These are phyloP conservation scores for Porites australiensis DNA, from an alignment of 64 coral and sea anemone genomes.

Conservation along the genomic window DNA sequence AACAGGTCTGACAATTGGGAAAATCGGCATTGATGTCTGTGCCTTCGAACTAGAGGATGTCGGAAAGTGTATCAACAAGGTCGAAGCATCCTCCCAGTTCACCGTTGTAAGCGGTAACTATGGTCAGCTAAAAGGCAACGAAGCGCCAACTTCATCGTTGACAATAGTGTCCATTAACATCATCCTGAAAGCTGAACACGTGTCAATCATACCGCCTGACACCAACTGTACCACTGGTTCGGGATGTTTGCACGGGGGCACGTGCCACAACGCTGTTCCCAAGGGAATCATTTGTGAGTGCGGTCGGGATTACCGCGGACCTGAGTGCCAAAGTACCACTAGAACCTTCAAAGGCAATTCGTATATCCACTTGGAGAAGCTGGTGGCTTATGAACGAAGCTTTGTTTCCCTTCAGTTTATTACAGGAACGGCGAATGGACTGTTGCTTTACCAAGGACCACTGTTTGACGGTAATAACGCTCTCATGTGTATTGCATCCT, in stretches of 20 bases:
- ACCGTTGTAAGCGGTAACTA: conserved; percentile 89
- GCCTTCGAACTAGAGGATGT: conserved; percentile 73
- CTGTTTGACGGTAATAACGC: conserved; percentile 47
- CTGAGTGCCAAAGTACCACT: conserved; percentile 81
- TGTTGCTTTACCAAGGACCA: conserved; percentile 93
- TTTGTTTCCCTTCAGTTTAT: conserved; percentile 79
- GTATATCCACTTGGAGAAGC: conserved; percentile 80
- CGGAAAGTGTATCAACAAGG: conserved; percentile 74
- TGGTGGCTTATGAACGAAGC: conserved; percentile 78
- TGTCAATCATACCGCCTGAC: conserved; percentile 16
- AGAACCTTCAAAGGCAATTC: conserved; percentile 90
- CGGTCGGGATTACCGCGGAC: conserved; percentile 65
- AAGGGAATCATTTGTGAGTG: conserved; percentile 91
- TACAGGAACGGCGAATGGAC: conserved; percentile 67
- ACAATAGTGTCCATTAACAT: conserved; percentile 85
- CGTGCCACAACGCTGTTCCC: conserved; percentile 79
- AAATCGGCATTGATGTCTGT: conserved; percentile 92
- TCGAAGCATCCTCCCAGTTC: conserved; percentile 66
- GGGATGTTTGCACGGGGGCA: conserved; percentile 87
- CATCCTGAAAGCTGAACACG: conserved; percentile 42
- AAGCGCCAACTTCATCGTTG: background rate
- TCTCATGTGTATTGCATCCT: background rate
- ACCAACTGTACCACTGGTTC: conserved; percentile 32
- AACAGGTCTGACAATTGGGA: conserved; percentile 76
- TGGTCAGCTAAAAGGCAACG: conserved; percentile 47